Evolutionary conservation across 2,113 vertebrate species (phyloP), one percentile per base, ranked within the genome.

Genomic region (Peromyscus leucopus): DNA sequence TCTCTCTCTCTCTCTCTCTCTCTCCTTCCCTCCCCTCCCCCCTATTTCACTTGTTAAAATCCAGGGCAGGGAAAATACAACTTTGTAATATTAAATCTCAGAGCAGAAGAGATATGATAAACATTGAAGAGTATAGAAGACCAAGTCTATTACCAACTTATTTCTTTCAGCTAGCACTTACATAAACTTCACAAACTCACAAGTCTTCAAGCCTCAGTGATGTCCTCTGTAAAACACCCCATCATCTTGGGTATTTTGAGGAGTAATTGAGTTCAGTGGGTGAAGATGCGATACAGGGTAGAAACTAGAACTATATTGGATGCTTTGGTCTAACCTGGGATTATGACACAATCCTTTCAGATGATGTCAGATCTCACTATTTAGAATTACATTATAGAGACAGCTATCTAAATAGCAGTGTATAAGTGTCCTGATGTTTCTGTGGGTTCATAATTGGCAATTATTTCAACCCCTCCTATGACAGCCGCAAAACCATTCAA

Each of bases 401-500:
- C 59, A 16, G 26, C 36, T 65, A 33, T 26, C 2, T 94, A 90
- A 90, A 63, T 88, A 88, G 46, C 26, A 63, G 33, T 0, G 9
- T 65, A 28, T 69, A 89, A 82, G 93, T 76, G 26, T 39, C 4
- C n/a, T 89, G 46, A 95, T 74, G 92, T n/a, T 39, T 42, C 46
- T 31, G 31, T 48, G 71, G 39, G 69, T 83, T 92, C 36, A 69
- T 82, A 24, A 21, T 36, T 96, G 83, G 28, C 69, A 36, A 48
- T 80, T 67, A 26, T 33, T 89, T 92, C 51, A 97, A 0, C 83
- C 22, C 91, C 89, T 83, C 24, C 78, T 63, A 74, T n/a, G 51
- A 94, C 39, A 95, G 91, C 46, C 46, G 76, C 46, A 71, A 88
- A 94, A 67, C 57, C 31, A 82, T 21, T 69, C 19, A 78, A 83